Base-by-base conservation (phyloP, 2,797 vertebrate species). In the Iguana delicatissima region DNA sequence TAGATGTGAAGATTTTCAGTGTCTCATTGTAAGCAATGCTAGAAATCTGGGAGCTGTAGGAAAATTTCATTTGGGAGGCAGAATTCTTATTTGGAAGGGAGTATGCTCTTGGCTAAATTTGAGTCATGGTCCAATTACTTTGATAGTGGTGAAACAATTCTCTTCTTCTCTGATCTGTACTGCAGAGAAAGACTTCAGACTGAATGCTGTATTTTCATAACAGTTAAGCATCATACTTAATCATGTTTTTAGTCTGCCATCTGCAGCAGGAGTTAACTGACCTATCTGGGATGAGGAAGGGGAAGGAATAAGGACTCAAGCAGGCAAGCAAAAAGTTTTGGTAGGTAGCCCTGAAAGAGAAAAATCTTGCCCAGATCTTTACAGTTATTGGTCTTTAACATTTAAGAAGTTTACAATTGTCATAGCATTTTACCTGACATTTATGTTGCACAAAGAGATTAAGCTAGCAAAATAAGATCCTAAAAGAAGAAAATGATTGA, bases 211-310 rank as follows among this genome's bases (percentile, higher is more conserved):
- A 3, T 85, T 94, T 93, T 2, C 35, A 74, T 80, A 8, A 26
- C 69, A 42, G 52, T 57, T 72, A 69, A 69, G 79, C 62, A 42
- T 81, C 4, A 3, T 77, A 10, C 55, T 92, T 91, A 38, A 69
- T 87, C 74, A n/a, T 84, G 89, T 62, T 80, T 87, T 82, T 88
- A 32, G 91, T n/a, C 80, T n/a, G 84, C 79, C 14, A 18, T 81
- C 9, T 57, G 26, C 38, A 62, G 82, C 22, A 50, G 67, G 35
- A 84, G 18, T 87, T 92, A 7, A 1, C 86, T 89, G 79, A 26
- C 87, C 67, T 83, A 89, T 93, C 52, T 89, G 86, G 89, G 81
- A 76, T 32, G 29, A n/a, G n/a, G 20, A 91, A 88, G 29, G 89
- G 89, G 35, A 74, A 13, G 35, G 22, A 67, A 24, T 2, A 52